Percentiles rank a stretch among this genome's conserved stretches.
These are phyloP conservation scores for Sebastiscus albofasciatus DNA, from an alignment of 2,797 vertebrate genomes.

Conservation along the genomic window DNA sequence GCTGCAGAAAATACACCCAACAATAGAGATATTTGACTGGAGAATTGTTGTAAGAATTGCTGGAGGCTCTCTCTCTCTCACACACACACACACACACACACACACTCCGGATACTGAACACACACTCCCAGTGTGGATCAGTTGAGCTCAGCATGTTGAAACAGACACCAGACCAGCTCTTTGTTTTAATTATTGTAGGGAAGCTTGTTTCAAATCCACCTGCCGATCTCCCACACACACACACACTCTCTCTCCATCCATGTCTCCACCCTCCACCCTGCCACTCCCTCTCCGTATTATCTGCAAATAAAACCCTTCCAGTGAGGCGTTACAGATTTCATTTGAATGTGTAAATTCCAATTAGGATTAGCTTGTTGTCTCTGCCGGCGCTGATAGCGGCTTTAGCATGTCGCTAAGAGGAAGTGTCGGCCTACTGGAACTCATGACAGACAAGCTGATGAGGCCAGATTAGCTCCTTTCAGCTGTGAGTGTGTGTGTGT, in stretches of 20 bases:
- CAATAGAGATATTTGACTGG: background rate
- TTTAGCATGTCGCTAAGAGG: conserved; percentile 31
- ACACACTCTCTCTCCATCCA: background rate
- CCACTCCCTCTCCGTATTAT: conserved; percentile 32
- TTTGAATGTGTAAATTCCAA: conserved; percentile 62
- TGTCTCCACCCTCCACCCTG: background rate
- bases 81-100: background rate
- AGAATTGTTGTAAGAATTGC: no score
- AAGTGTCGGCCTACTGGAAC: conserved; percentile 31
- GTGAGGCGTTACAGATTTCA: conserved; percentile 56
- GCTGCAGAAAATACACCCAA: background rate
- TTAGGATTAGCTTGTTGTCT: conserved; percentile 64
- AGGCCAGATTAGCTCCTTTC: conserved; percentile 38
- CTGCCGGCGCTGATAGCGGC: conserved; percentile 34
- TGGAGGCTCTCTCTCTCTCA: no score
- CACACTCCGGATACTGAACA: conserved; percentile 3
- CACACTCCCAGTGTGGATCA: conserved; percentile 11
- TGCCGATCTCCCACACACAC: conserved; percentile 28
- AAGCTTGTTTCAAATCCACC: conserved; percentile 39
- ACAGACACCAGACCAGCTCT: conserved; percentile 43
- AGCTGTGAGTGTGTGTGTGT: background rate
- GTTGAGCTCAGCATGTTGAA: conserved; percentile 37
- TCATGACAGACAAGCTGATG: conserved; percentile 31
- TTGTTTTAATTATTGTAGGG: conserved; percentile 49
- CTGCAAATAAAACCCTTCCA: conserved; percentile 40